These are phyloP conservation scores for Lucilia cuprina DNA, from an alignment of 1,140 invertebrate species.

Conservation along the genomic window DNA sequence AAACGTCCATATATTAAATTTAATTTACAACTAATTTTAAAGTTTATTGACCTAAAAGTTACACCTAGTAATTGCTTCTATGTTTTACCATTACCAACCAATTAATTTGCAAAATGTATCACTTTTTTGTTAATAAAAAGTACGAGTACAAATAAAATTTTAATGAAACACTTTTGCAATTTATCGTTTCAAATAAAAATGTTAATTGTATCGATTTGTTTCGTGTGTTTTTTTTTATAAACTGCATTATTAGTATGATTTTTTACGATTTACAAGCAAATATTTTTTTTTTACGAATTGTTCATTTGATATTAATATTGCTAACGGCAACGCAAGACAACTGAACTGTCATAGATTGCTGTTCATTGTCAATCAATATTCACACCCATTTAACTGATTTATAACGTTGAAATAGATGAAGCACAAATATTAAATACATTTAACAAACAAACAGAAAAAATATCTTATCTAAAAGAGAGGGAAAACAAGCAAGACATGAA, in stretches of 20 bases:
- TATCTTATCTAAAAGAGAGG: too few relatives aligned
- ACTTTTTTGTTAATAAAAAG: too few relatives aligned
- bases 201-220: background rate
- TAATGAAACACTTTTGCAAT: too few relatives aligned
- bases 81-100: too few relatives aligned
- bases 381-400: conserved; percentile 10
- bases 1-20: too few relatives aligned
- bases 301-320: background rate
- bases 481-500: too few relatives aligned
- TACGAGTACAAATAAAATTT: too few relatives aligned
- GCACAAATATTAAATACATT: background rate
- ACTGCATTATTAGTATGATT: background rate
- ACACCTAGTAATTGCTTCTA: too few relatives aligned
- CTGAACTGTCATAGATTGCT: background rate
- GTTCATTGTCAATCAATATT: conserved; percentile 17
- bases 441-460: too few relatives aligned
- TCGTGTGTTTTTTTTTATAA: background rate
- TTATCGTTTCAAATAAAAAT: background rate
- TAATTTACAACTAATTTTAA: too few relatives aligned
- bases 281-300: background rate
- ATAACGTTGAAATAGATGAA: background rate
- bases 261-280: background rate
- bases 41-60: too few relatives aligned
- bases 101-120: too few relatives aligned
- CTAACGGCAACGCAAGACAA: background rate